A percentile compares a stretch with the other conserved stretches of the same genome.
Conservation (phyloP, 2,797 vertebrate species). For the Catostomus latipinnis region DNA sequence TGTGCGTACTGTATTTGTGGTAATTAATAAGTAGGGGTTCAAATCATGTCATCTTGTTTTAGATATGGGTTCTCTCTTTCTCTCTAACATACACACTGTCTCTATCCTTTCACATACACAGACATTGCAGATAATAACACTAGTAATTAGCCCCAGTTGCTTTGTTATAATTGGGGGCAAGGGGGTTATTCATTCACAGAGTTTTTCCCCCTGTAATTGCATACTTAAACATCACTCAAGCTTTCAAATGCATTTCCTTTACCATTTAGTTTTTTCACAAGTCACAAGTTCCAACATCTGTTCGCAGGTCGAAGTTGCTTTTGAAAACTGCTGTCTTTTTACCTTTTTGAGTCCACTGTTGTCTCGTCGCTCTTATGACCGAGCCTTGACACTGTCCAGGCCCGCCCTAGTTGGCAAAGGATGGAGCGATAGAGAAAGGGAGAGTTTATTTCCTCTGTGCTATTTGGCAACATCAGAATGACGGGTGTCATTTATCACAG, state of each 20-base stretch:
- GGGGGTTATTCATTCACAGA: conserved; percentile 74
- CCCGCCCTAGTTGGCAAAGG: conserved; percentile 87
- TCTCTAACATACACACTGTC: conserved; percentile 49
- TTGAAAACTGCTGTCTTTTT: conserved; percentile 63
- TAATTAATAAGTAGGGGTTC: background rate
- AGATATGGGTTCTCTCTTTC: conserved; percentile 34
- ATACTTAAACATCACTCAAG: conserved; percentile 69
- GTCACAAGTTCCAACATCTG: conserved; percentile 63
- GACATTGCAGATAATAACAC: conserved; percentile 76
- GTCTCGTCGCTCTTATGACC: conserved; percentile 64
- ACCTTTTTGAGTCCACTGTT: conserved; percentile 73
- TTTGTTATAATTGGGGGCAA: conserved; percentile 83
- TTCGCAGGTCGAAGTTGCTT: conserved; percentile 60
- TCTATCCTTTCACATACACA: conserved; percentile 58
- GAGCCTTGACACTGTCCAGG: conserved; percentile 66
- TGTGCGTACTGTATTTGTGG: background rate
- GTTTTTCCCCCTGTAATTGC: conserved; percentile 75
- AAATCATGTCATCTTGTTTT: conserved; percentile 30
- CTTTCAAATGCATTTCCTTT: conserved; percentile 62
- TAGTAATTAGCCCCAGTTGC: conserved; percentile 81
- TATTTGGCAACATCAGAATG: conserved; percentile 97
- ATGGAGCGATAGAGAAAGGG: conserved; percentile 75
- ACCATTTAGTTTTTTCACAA: conserved; percentile 47
- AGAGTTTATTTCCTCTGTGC: conserved; percentile 99
- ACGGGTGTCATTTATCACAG: conserved; percentile 99